Conservation (phyloP, 2,888 invertebrate genomes). For the Agonum fuliginosum region DNA sequence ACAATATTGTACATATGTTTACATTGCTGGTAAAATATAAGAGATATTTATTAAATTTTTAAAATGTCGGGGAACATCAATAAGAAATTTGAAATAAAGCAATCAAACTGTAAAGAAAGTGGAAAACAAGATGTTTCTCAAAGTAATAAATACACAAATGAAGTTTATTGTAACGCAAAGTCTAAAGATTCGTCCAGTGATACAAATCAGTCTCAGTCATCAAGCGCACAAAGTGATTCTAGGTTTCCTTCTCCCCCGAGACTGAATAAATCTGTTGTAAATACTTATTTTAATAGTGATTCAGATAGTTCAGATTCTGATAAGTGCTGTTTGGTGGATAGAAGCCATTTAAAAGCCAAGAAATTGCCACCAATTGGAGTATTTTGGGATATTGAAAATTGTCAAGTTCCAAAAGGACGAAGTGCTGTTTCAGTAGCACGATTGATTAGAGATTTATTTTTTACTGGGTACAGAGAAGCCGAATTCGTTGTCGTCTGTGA, state of each 20-base stretch:
- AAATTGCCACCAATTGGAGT: constrained; percentile 85
- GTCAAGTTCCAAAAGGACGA: constrained; percentile 87
- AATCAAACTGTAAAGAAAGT: constrained; percentile 15
- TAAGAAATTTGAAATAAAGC: constrained; percentile 35
- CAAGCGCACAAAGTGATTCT: constrained; percentile 13
- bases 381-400: constrained; percentile 96
- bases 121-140: constrained; percentile 5
- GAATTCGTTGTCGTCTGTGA: constrained; percentile 95
- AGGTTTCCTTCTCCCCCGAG: constrained; percentile 38
- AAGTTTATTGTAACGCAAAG: constrained; percentile 19
- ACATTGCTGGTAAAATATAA: constrained; percentile 1
- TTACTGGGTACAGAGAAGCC: constrained; percentile 84
- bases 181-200: constrained; percentile 41
- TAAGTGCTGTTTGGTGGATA: constrained; percentile 55
- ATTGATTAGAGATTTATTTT: constrained; percentile 85
- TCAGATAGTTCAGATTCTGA: constrained; percentile 59
- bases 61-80: constrained; percentile 50
- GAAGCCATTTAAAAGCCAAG: constrained; percentile 64
- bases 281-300: constrained; percentile 32
- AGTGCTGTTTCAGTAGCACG: constrained; percentile 87
- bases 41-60: constrained; percentile 28
- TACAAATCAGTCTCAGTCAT: constrained; percentile 38
- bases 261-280: constrained; percentile 10
- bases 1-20: constrained; percentile 43
- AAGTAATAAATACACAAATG: neutral